Evolutionary conservation across 1,140 invertebrate species (phyloP).

Genomic region (Bombus sylvicola): DNA sequence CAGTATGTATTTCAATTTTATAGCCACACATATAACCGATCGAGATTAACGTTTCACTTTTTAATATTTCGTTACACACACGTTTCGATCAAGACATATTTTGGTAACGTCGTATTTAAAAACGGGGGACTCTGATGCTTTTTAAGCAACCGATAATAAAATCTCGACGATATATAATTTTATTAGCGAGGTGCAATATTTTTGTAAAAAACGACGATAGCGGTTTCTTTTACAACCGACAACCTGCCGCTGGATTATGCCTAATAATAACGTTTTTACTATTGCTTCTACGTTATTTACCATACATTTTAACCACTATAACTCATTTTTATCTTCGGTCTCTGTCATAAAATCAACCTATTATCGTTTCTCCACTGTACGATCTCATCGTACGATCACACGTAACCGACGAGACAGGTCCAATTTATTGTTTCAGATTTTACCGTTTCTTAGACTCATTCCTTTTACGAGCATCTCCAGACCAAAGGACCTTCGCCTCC

Average conservation of each 20-base stretch:
- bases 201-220: background rate
- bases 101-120: background rate
- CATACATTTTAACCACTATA: background rate
- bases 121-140: background rate
- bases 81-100: background rate
- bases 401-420: background rate
- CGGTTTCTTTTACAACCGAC: background rate
- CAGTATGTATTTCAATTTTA: background rate
- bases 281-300: background rate
- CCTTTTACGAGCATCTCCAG: background rate
- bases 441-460: background rate
- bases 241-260: background rate
- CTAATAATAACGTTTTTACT: slow-evolving; percentile 6
- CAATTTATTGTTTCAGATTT: slow-evolving; percentile 23
- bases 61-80: background rate
- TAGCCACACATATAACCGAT: background rate
- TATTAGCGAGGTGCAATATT: slow-evolving; percentile 3
- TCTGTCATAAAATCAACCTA: background rate
- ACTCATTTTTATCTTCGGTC: background rate
- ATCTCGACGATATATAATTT: background rate
- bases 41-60: background rate
- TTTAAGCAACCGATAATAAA: background rate
- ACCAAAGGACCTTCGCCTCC: background rate
- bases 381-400: background rate
- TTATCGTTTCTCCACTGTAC: slow-evolving; percentile 1